phyloP scores from a whole-genome alignment of 2,113 vertebrate genomes.

The Limnothrissa miodon region DNA sequence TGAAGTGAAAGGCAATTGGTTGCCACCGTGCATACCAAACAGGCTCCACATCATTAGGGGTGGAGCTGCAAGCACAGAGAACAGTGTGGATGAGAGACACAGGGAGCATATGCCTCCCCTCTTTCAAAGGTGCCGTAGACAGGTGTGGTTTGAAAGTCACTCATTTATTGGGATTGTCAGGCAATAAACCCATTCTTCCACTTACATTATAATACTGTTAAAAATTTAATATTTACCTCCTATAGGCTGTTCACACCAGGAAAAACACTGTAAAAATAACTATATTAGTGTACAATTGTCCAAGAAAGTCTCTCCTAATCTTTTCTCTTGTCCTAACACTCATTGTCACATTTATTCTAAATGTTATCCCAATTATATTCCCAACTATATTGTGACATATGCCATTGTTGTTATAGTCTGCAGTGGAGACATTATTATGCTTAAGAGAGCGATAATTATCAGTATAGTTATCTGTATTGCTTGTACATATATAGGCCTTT shows the following conservation, averaged over 20 bases:
- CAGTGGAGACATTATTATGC: no score
- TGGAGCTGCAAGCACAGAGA: not conserved
- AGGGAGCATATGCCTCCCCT: conserved; percentile 34
- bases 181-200: conserved; percentile 26
- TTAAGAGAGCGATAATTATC: no score
- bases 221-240: not conserved
- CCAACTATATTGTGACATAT: no score
- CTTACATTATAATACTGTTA: not conserved
- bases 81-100: not conserved
- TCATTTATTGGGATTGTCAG: conserved; percentile 45
- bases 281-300: no score
- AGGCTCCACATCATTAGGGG: not conserved
- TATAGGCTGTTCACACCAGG: no score
- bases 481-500: not conserved
- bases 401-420: no score
- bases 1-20: conserved; percentile 7
- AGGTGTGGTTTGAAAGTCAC: conserved; percentile 39
- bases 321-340: no score
- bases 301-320: no score
- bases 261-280: no score
- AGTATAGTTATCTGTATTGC: no score
- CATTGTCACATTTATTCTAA: no score
- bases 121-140: conserved; percentile 19
- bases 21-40: not conserved
- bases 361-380: no score